Percentiles rank a stretch among this genome's conserved stretches.
phyloP scores from a whole-genome alignment of 2,797 vertebrate genomes.

The Anguilla pacifica region DNA sequence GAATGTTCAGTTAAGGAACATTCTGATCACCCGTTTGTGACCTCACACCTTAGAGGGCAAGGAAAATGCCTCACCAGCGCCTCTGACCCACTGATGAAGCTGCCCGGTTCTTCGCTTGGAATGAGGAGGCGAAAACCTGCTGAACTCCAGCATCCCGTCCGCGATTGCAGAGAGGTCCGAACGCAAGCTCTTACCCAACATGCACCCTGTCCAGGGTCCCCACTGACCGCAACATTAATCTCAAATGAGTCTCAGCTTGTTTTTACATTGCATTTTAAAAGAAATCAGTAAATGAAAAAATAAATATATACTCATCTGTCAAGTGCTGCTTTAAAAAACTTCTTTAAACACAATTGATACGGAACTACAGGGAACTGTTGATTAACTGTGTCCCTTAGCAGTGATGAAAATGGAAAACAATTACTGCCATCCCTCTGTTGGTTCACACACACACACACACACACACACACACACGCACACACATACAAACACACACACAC shows the following conservation, averaged over 20 bases:
- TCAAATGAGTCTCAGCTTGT: conserved; percentile 37
- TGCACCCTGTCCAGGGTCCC: conserved; percentile 27
- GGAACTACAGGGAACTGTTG: conserved; percentile 29
- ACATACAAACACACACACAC: background rate
- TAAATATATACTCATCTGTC: conserved; percentile 11
- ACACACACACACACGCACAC: background rate
- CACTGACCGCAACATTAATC: conserved; percentile 34
- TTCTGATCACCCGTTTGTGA: too few relatives aligned
- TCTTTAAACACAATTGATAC: conserved; percentile 43
- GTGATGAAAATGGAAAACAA: conserved; percentile 46
- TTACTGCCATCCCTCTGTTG: background rate
- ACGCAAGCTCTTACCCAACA: conserved; percentile 28
- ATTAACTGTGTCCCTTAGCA: conserved; percentile 50
- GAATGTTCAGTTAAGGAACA: too few relatives aligned
- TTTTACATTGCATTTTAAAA: conserved; percentile 1
- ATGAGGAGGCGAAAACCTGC: conserved; percentile 12
- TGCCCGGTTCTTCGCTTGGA: background rate
- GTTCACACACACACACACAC: background rate
- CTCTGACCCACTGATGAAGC: conserved; percentile 15
- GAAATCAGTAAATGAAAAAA: background rate
- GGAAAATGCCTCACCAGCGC: conserved; percentile 2
- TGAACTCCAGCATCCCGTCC: conserved; percentile 29
- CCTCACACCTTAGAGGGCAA: too few relatives aligned
- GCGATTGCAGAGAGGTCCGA: conserved; percentile 31
- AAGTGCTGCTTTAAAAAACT: conserved; percentile 41